Percentiles rank a stretch among this genome's conserved stretches.
These are phyloP conservation scores for Cyclura pinguis DNA, from an alignment of 2,797 vertebrate species.

Conservation along the genomic window DNA sequence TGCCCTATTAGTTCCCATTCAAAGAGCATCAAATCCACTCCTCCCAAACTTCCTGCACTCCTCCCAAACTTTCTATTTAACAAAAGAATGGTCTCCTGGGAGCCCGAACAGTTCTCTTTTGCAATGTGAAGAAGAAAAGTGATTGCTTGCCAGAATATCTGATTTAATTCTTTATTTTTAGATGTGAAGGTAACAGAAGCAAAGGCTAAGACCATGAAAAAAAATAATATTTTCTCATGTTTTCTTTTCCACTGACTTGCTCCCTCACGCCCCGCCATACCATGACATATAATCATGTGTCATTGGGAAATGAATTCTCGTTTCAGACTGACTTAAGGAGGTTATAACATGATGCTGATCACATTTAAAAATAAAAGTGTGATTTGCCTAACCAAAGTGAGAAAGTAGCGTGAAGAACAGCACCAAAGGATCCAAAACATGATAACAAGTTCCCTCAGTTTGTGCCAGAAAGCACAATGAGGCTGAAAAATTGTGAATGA, in stretches of 20 bases:
- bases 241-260: background rate
- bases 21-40: background rate
- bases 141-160: accelerated
- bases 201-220: background rate
- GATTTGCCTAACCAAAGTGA: conserved; percentile 1
- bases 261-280: background rate
- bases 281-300: background rate
- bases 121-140: background rate
- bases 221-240: conserved; percentile 5
- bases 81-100: background rate
- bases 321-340: background rate
- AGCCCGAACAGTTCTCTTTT: background rate
- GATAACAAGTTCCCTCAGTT: background rate
- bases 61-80: background rate
- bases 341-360: background rate
- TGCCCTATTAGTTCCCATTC: background rate
- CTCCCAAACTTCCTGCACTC: background rate
- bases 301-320: background rate
- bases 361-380: conserved; percentile 36
- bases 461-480: background rate
- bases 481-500: background rate
- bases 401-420: background rate
- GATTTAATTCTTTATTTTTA: background rate
- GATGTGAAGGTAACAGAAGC: background rate
- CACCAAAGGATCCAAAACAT: background rate